A percentile compares a stretch with the other conserved stretches of the same genome.
phyloP scores from a whole-genome alignment of 2,797 vertebrate species.

The Melanogrammus aeglefinus region DNA sequence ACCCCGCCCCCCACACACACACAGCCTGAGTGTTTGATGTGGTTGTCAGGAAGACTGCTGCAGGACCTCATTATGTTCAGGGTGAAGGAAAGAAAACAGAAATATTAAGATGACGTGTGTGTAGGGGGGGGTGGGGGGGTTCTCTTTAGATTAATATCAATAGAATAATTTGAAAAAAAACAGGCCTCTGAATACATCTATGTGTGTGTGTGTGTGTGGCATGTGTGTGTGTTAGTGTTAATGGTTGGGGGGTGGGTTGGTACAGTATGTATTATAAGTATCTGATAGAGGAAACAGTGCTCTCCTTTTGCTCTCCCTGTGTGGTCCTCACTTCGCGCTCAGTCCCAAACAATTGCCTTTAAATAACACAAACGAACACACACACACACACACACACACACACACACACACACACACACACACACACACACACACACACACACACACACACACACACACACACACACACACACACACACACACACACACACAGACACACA shows the following conservation, averaged over 20 bases:
- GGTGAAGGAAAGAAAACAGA: conserved; percentile 38
- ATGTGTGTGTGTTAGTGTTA: conserved; percentile 8
- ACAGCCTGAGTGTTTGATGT: conserved; percentile 29
- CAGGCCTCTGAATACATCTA: neutral
- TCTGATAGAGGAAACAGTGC: conserved; percentile 7
- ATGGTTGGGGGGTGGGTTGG: conserved; percentile 19
- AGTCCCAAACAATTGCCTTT: conserved; percentile 75
- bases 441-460: neutral
- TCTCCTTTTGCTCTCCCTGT: conserved; percentile 65
- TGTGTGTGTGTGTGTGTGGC: neutral
- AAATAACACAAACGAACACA: conserved; percentile 48
- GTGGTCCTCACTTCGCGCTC: conserved; percentile 74
- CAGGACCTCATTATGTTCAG: conserved; percentile 45
- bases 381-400: neutral
- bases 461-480: too few relatives aligned
- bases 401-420: too few relatives aligned
- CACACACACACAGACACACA: too few relatives aligned
- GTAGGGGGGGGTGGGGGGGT: neutral
- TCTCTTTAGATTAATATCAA: too few relatives aligned
- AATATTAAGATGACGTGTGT: conserved; percentile 12
- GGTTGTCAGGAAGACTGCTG: conserved; percentile 39
- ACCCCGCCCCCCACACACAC: too few relatives aligned
- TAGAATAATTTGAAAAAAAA: too few relatives aligned
- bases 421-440: too few relatives aligned
- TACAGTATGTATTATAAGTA: too few relatives aligned